Evolutionary conservation across 2,797 vertebrate genomes (phyloP).

Genomic region (Anolis apletophallus): DNA sequence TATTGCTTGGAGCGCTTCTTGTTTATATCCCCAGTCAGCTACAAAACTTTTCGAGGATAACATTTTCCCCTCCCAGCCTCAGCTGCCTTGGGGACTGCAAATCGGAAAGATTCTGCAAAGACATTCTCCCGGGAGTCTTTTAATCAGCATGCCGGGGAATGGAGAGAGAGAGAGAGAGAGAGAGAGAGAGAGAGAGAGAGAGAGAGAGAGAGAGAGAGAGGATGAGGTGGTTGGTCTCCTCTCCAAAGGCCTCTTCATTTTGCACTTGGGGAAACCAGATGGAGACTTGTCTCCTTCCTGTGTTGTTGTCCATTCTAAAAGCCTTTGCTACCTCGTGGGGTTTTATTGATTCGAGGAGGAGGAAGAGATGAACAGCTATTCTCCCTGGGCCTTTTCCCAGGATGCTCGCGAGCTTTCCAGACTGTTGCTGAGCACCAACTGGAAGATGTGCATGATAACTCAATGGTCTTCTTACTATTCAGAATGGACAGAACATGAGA

Average conservation of each 20-base stretch:
- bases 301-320: not conserved
- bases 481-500: too few species aligned
- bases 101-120: not conserved
- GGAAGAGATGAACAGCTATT: not conserved
- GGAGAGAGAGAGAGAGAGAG: not conserved
- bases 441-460: too few species aligned
- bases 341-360: not conserved
- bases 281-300: not conserved
- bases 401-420: not conserved
- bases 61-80: too few species aligned
- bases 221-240: not conserved
- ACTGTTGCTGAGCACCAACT: too few species aligned
- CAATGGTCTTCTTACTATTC: too few species aligned
- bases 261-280: not conserved
- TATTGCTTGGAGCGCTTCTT: too few species aligned
- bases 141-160: not conserved
- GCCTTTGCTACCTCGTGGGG: not conserved
- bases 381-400: not conserved
- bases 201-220: not conserved
- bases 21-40: not conserved
- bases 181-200: not conserved
- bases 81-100: not conserved
- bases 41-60: not conserved
- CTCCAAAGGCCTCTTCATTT: not conserved
- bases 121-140: not conserved